Conservation (phyloP, 2,113 vertebrate species). For the Phylloscopus trochilus region DNA sequence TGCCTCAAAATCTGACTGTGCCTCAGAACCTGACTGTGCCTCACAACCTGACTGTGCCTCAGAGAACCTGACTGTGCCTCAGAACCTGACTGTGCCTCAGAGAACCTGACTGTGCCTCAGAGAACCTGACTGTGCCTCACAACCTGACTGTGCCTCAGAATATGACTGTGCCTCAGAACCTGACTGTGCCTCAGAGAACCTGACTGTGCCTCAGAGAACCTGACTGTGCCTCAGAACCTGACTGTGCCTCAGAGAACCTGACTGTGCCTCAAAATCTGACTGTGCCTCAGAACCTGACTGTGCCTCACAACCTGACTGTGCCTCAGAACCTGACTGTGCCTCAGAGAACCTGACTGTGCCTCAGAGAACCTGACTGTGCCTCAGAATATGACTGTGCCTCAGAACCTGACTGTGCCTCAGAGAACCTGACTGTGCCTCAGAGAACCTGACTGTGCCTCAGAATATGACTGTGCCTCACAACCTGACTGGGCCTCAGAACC, state of each 20-base stretch:
- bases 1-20: too few species aligned
- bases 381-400: not conserved
- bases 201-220: not conserved
- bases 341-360: too few species aligned
- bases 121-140: too few species aligned
- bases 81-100: not conserved
- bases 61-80: not conserved
- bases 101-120: too few species aligned
- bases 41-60: too few species aligned
- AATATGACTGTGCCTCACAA: too few species aligned
- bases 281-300: not conserved
- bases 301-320: not conserved
- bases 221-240: not conserved
- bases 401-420: too few species aligned
- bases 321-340: not conserved
- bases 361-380: not conserved
- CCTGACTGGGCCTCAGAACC: not conserved
- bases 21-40: not conserved
- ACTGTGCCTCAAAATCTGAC: not conserved
- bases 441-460: not conserved
- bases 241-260: not conserved
- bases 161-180: not conserved
- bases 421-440: not conserved
- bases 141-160: not conserved
- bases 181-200: too few species aligned